Evolutionary conservation across 2,113 vertebrate species (phyloP), one percentile per base, ranked within the genome.

Genomic region (Crotalus horridus): DNA sequence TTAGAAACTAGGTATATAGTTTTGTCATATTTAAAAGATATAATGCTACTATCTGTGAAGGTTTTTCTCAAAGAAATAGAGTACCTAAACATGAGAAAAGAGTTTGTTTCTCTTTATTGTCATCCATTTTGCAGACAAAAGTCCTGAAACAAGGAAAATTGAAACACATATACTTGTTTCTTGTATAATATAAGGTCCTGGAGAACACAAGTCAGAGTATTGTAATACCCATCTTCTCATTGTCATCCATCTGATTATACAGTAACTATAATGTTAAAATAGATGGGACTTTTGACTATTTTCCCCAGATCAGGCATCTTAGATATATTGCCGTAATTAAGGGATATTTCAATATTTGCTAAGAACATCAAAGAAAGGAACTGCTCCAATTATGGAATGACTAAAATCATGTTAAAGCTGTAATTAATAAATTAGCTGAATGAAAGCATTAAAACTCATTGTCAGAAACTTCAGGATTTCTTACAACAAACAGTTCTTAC

Each of bases 381-480:
- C 54, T 53, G 43, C 48, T 90, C 88, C 55, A 90, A 54, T 93
- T 90, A 43, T 54, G 24, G 86, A 21, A 15, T 20, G 12, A 53
- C 43, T 89, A 90, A 93, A 85, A 51, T 59, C 11, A 11, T n/a
- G 43, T 90, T 86, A 90, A 90, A 93, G 56, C 46, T 64, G 23
- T 39, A 90, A 21, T 54, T 90, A 93, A 90, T 87, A 85, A 29
- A 81, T 54, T 58, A 46, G 74, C 17, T 92, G 93, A 92, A 93
- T 58, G 89, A 94, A 97, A 95, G 92, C 93, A 93, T 94, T 92
- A 95, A 95, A 94, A 59, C 51, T 10, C 90, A 59, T 94, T 74
- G 89, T 91, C 90, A 91, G 96, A 97, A 97, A 94, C 91, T 51
- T 96, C 95, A 95, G 55, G 54, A 89, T 96, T 96, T 96, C 96